Evolutionary conservation across 2,113 vertebrate species (phyloP), one percentile per base, ranked within the genome.

Genomic region (Charina bottae): DNA sequence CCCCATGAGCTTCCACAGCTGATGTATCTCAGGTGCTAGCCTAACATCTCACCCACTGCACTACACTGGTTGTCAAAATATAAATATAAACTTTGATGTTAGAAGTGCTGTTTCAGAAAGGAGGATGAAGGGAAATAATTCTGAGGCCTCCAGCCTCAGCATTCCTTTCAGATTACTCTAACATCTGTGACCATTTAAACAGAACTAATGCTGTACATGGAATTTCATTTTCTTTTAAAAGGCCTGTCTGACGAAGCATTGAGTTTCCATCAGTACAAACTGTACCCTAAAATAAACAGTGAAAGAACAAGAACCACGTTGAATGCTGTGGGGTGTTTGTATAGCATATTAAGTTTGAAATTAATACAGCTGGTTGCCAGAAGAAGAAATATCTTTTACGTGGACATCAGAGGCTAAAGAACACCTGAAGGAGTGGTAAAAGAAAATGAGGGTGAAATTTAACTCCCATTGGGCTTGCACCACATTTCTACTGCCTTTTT

Each of bases 361-460:
- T 94, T 87, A 89, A 87, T 9, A n/a, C 92, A 92, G 88, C 85
- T 93, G 92, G 94, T 7, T 84, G 58, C 6, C 54, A 56, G 42
- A 86, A 93, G 89, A 37, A 58, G 15, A 33, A 62, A 2, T 59
- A 42, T 42, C 4, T 68, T 72, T 7, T 95, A 85, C 89, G 87
- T 89, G 78, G 86, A 94, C 15, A 92, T 87, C 68, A 94, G 93
- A 64, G 86, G 90, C 54, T 90, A 93, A 93, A 4, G n/a, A 89
- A 89, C 78, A 89, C 92, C 84, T 86, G 93, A 94, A 56, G 93
- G 59, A 89, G 85, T 92, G 93, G 90, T 58, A 64, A 78, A 0
- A 94, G 49, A 4, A 54, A 94, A 95, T 24, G 90, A 15, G 10
- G 17, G 6, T 21, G 64, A 93, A 86, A 93, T 90, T 86, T 90